phyloP scores from a whole-genome alignment of 2,113 vertebrate species.

The western clawed frog (Xenopus tropicalis) region DNA sequence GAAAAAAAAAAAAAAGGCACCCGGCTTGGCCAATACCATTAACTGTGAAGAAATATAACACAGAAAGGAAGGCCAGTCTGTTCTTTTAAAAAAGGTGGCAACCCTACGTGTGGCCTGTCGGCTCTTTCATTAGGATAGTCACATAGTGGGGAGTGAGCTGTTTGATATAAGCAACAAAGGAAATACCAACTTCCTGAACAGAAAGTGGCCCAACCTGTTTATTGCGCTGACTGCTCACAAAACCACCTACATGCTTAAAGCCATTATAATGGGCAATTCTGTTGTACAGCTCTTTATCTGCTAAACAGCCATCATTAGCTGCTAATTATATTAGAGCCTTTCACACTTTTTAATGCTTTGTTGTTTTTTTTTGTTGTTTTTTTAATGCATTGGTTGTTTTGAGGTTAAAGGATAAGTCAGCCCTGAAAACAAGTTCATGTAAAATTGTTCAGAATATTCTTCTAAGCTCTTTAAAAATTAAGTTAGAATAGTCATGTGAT shows the following conservation, averaged over 20 bases:
- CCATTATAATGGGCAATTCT: neutral
- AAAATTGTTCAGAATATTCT: too few relatives aligned
- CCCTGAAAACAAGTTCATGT: too few relatives aligned
- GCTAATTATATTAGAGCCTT: neutral
- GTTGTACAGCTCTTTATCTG: neutral
- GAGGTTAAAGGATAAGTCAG: too few relatives aligned
- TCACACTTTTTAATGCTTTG: neutral
- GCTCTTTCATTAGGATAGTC: slow-evolving; percentile 13
- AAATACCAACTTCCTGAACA: slow-evolving; percentile 16
- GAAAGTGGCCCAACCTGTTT: slow-evolving; percentile 4
- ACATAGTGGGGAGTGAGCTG: slow-evolving; percentile 5
- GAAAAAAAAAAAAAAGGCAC: too few relatives aligned
- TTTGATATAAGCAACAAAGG: slow-evolving; percentile 8
- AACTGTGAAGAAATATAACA: too few relatives aligned
- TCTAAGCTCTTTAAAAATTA: too few relatives aligned
- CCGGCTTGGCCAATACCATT: too few relatives aligned
- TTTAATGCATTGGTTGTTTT: neutral
- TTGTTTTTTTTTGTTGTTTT: too few relatives aligned
- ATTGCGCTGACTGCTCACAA: neutral
- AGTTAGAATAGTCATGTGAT: too few relatives aligned
- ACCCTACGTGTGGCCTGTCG: too few relatives aligned
- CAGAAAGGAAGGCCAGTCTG: too few relatives aligned
- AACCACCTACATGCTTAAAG: slow-evolving; percentile 7
- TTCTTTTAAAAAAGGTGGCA: too few relatives aligned
- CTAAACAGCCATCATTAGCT: neutral